These are phyloP conservation scores for Drosophila guanche DNA, from an alignment of 1,140 invertebrate species.

Conservation along the genomic window DNA sequence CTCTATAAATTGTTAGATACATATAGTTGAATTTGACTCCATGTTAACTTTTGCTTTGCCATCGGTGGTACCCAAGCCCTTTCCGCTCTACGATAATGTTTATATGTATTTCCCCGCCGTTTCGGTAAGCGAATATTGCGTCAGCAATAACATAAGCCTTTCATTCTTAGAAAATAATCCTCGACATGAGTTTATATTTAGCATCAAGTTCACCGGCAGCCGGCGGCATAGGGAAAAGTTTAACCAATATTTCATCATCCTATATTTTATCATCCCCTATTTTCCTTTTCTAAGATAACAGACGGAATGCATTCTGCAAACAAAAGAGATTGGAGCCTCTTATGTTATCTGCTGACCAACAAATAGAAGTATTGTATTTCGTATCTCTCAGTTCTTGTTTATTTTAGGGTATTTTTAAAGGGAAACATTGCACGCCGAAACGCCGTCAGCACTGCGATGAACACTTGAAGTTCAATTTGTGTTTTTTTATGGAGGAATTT, in stretches of 20 bases:
- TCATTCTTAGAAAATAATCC: constrained; percentile 21
- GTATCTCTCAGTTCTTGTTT: constrained; percentile 6
- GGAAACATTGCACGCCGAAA: no score
- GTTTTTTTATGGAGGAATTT: constrained; percentile 10
- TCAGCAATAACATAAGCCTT: constrained; percentile 14
- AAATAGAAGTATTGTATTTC: neutral
- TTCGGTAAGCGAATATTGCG: constrained; percentile 10
- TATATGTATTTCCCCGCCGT: neutral
- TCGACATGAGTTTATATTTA: constrained; percentile 54
- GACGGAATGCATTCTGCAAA: constrained; percentile 21
- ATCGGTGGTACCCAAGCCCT: constrained; percentile 8
- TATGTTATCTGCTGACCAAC: constrained; percentile 5
- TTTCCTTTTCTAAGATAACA: neutral
- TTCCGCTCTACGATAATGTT: constrained; percentile 13
- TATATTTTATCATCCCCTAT: constrained; percentile 64
- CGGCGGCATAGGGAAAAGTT: constrained; percentile 24
- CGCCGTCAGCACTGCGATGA: neutral
- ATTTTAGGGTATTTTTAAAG: neutral
- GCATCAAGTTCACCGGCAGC: constrained; percentile 31
- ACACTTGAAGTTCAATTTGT: neutral
- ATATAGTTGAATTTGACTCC: constrained; percentile 17
- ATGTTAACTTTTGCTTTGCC: constrained; percentile 1
- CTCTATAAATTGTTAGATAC: neutral
- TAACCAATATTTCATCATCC: constrained; percentile 66
- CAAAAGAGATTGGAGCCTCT: constrained; percentile 10